These are phyloP conservation scores for Bellardia pandia DNA, from an alignment of 2,888 invertebrate species.

Conservation along the genomic window DNA sequence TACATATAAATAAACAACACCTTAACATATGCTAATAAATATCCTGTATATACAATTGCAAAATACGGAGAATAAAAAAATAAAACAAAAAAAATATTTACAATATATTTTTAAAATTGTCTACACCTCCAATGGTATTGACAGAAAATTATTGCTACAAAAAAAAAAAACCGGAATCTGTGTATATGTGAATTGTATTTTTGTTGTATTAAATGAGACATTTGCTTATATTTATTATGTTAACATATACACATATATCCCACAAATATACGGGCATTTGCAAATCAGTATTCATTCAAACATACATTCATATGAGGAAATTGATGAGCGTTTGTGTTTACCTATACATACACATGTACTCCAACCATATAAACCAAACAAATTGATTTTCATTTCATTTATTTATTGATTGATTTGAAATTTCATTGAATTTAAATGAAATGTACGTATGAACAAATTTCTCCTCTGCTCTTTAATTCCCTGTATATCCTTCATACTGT, in stretches of 20 bases:
- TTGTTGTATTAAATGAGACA: constrained; percentile 56
- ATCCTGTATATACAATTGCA: constrained; percentile 1
- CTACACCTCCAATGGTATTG: constrained; percentile 48
- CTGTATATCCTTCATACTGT: neutral
- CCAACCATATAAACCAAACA: constrained; percentile 57
- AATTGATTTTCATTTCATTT: constrained; percentile 72
- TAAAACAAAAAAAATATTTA: constrained; percentile 11
- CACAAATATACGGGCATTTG: constrained; percentile 1
- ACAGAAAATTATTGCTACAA: constrained; percentile 50
- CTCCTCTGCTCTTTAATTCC: constrained; percentile 27
- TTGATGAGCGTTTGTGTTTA: neutral
- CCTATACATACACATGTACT: neutral
- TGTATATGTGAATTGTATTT: constrained; percentile 33
- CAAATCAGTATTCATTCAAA: too few relatives aligned
- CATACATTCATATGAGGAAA: too few relatives aligned
- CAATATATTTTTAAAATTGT: constrained; percentile 54
- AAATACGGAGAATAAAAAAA: constrained; percentile 27
- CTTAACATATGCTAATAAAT: constrained; percentile 37
- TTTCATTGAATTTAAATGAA: constrained; percentile 57
- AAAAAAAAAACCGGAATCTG: constrained; percentile 10
- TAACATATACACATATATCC: neutral
- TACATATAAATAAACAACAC: constrained; percentile 4
- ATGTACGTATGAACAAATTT: constrained; percentile 12
- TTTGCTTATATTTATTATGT: constrained; percentile 66
- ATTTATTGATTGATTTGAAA: constrained; percentile 72